Percentiles rank a stretch among this genome's conserved stretches.
Evolutionary conservation across 2,888 invertebrate species (phyloP).

Genomic region (Dysmachus trigonus): DNA sequence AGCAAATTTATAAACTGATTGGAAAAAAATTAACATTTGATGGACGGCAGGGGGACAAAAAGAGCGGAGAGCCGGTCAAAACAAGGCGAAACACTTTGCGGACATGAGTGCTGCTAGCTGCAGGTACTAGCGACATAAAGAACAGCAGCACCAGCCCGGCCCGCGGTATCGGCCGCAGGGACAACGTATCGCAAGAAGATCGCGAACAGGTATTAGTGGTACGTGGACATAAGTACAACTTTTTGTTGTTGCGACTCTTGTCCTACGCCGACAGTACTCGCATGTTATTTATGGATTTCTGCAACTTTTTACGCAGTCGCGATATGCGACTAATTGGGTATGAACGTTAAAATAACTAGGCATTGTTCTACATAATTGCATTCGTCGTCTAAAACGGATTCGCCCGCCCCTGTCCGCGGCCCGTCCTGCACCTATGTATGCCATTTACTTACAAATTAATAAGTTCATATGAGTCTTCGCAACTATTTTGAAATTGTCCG

Average conservation of each 20-base stretch:
- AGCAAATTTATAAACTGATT: slow-evolving; percentile 39
- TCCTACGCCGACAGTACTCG: slow-evolving; percentile 50
- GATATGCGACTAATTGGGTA: slow-evolving; percentile 64
- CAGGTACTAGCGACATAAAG: slow-evolving; percentile 20
- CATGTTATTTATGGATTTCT: slow-evolving; percentile 63
- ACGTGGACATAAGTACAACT: slow-evolving; percentile 53
- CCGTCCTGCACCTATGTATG: not conserved
- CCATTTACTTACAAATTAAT: slow-evolving; percentile 47
- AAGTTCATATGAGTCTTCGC: slow-evolving; percentile 2
- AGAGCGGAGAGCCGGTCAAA: slow-evolving; percentile 18
- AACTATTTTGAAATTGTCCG: slow-evolving; percentile 8
- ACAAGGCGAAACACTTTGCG: slow-evolving; percentile 42
- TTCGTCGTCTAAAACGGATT: slow-evolving; percentile 52
- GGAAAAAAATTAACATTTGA: slow-evolving; percentile 40
- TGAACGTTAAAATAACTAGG: slow-evolving; percentile 57
- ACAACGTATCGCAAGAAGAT: slow-evolving; percentile 26
- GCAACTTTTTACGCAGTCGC: slow-evolving; percentile 63
- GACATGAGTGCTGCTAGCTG: slow-evolving; percentile 24
- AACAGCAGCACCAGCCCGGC: not conserved
- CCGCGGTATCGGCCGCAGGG: not conserved
- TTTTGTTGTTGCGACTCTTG: slow-evolving; percentile 51
- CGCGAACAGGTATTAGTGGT: slow-evolving; percentile 42
- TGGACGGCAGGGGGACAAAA: slow-evolving; percentile 20
- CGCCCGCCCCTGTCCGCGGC: not conserved
- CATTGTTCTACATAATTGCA: slow-evolving; percentile 63